Base-by-base conservation (phyloP, 2,797 vertebrate genomes). In the Apogon hyalosoma region DNA sequence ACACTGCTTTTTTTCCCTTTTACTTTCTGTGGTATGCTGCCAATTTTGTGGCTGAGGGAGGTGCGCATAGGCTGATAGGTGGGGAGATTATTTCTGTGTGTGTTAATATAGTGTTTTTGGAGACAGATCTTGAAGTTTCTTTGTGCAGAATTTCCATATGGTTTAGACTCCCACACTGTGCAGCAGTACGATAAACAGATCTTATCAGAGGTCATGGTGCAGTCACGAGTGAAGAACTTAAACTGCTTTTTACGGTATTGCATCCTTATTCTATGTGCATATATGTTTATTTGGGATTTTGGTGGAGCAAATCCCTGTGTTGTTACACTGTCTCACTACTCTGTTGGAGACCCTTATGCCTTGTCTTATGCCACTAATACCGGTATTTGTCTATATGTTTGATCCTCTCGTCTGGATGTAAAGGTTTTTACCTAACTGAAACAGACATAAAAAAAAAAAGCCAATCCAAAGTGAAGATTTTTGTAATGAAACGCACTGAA, bases 41-140 rank as follows among this genome's bases (percentile, higher is more conserved):
- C 55, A 64, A 16, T 2, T 60, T 24, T 43, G 45, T 42, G 38
- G 13, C 50, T 63, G 53, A 46, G 4, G 43, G 10, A 41, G n/a
- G 40, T 18, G 45, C 36, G 61, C n/a, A 55, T 3, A 33, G 0
- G 14, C 38, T 69, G 24, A 55, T 6, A 28, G n/a, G 0, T 24
- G 31, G 11, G 11, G 33, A 28, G 31, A 13, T 10, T 14, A 8
- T 1, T 13, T 58, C 14, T 63, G 28, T 28, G n/a, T 60, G 42
- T 58, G 16, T 41, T 13, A 13, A 6, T 52, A 0, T 63, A 4
- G 8, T 2, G 4, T 48, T 51, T 66, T 63, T 66, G 24, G 19
- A 24, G 9, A 2, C 19, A 11, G 43, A 46, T 9, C 10, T 6
- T 58, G 48, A n/a, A 28, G 38, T 28, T 12, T 51, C 18, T 24